Conservation (phyloP, 1,140 invertebrate genomes). For the Sminthurinus signatus region DNA sequence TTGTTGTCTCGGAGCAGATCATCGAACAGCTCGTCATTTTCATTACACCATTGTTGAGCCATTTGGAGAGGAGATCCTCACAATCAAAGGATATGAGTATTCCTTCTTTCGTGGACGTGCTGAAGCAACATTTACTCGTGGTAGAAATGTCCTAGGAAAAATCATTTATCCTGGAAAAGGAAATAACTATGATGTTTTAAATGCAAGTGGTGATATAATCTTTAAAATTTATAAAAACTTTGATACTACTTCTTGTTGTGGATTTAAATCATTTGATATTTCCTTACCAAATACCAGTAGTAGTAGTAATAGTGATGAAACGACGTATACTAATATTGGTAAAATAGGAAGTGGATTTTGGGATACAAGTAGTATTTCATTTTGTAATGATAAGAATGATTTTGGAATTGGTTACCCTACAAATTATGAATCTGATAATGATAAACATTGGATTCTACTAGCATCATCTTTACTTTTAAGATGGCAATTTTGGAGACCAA, state of each 20-base stretch:
- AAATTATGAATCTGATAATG: not conserved
- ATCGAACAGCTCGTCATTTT: not conserved
- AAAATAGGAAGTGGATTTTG: not conserved
- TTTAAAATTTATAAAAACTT: not conserved
- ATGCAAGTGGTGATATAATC: not conserved
- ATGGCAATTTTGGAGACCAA: conserved; percentile 12
- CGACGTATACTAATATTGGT: too few species aligned
- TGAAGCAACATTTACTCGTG: not conserved
- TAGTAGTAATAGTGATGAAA: not conserved
- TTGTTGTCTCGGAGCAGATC: not conserved
- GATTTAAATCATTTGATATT: not conserved
- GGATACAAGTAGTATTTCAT: not conserved
- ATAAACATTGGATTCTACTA: not conserved
- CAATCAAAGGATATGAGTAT: not conserved
- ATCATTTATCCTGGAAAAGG: not conserved
- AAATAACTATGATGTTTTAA: not conserved
- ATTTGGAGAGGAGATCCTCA: conserved; percentile 9
- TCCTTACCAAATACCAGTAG: too few species aligned
- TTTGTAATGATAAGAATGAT: not conserved
- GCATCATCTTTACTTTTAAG: not conserved
- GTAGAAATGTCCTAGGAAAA: not conserved
- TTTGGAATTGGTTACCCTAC: conserved; percentile 3
- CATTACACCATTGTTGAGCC: conserved; percentile 6
- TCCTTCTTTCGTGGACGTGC: not conserved
- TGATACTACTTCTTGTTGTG: not conserved